Evolutionary conservation across 2,113 vertebrate species (phyloP), one percentile per base, ranked within the genome.

Genomic region (Triplophysa tibetana): DNA sequence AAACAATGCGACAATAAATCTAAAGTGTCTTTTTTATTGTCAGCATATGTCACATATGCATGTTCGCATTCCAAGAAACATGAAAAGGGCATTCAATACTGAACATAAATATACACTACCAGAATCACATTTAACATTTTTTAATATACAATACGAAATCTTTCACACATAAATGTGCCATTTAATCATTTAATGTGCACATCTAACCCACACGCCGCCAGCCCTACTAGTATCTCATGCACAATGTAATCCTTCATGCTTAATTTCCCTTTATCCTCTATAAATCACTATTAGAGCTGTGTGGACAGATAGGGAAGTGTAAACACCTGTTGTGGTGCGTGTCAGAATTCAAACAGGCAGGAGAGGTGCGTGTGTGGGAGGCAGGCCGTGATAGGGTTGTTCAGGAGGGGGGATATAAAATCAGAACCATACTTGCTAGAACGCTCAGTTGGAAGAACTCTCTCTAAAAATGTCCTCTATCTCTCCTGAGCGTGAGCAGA

Each of bases 291-390:
- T 82, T 84, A 87, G 86, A 86, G 85, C 60, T 82, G 82, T 87
- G 85, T 2, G 69, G 85, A 87, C 81, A 87, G 85, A 89, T 85
- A 81, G 73, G 70, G 41, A 75, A 84, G 80, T 68, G 82, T 89
- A 89, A 90, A 89, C 87, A 90, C 89, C 90, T 92, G 90, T 89
- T 91, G 88, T 90, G 83, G 78, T 86, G 84, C 13, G 61, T 85
- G 82, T 85, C 76, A 62, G 70, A 73, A 81, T 77, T 84, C 56
- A 48, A 52, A 75, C 52, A 24, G 45, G 26, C 38, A 52, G 26
- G 65, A 79, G 68, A 87, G 88, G 77, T 82, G 75, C 64, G 54
- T 61, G 45, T 54, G 81, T 38, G 72, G 26, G 58, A 61, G 67
- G 66, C 77, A 75, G 83, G 77, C 60, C 79, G 77, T 65, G 38